A percentile compares a stretch with the other conserved stretches of the same genome.
phyloP scores from a whole-genome alignment of 2,797 vertebrate species.

The Eupleurogrammus muticus region DNA sequence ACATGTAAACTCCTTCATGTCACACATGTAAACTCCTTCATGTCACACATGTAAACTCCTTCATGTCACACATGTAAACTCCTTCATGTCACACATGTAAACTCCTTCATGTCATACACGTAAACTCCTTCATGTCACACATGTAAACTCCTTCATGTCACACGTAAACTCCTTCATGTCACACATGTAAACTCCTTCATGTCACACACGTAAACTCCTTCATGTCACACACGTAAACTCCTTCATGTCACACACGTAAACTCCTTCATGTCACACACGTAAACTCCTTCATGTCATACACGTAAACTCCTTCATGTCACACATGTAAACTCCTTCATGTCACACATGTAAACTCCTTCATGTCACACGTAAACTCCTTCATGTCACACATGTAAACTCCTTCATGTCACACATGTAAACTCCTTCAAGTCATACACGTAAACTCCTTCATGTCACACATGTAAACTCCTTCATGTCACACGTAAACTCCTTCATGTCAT shows the following conservation, averaged over 20 bases:
- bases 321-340: no score
- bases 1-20: no score
- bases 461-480: slow-evolving; percentile 45
- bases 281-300: slow-evolving; percentile 47
- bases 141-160: slow-evolving; percentile 45
- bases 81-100: no score
- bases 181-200: no score
- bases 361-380: no score
- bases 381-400: slow-evolving; percentile 49
- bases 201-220: slow-evolving; percentile 52
- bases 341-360: slow-evolving; percentile 53
- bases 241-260: slow-evolving; percentile 50
- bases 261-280: slow-evolving; percentile 53
- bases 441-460: slow-evolving; percentile 56
- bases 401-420: no score
- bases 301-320: slow-evolving; percentile 53
- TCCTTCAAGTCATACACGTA: slow-evolving; percentile 46
- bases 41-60: no score
- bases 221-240: no score
- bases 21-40: slow-evolving; percentile 53
- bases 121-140: slow-evolving; percentile 53
- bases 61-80: slow-evolving; percentile 48
- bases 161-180: slow-evolving; percentile 52
- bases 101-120: slow-evolving; percentile 47
- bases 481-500: slow-evolving; percentile 53